Conservation (phyloP, 1,140 invertebrate species). For the Paracyclopina nana region DNA sequence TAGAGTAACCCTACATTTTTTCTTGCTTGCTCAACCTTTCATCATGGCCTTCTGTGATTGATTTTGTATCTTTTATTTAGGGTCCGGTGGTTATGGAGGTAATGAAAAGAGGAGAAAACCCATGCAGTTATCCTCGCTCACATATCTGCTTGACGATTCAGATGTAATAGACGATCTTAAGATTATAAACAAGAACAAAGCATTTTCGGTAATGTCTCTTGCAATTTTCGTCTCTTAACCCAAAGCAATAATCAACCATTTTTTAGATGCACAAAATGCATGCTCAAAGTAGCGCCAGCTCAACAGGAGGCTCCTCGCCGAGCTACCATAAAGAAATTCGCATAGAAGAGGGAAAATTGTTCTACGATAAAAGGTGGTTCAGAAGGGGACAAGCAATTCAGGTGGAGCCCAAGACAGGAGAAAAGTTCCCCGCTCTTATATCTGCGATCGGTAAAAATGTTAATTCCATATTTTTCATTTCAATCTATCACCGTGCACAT, state of each 20-base stretch:
- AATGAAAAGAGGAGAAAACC: slow-evolving; percentile 41
- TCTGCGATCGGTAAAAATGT: not conserved
- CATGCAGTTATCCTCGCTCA: slow-evolving; percentile 56
- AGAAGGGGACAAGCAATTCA: slow-evolving; percentile 17
- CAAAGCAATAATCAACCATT: slow-evolving; percentile 23
- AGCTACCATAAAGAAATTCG: slow-evolving; percentile 22
- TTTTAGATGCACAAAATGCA: not conserved
- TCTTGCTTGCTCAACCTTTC: too few relatives aligned
- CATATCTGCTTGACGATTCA: slow-evolving; percentile 64
- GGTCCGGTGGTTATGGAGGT: not conserved
- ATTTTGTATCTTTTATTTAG: too few relatives aligned
- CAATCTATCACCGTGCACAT: not conserved
- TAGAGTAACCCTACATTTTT: too few relatives aligned
- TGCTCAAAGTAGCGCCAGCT: slow-evolving; percentile 3
- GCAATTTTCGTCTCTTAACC: slow-evolving; percentile 24
- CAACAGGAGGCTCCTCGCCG: slow-evolving; percentile 2
- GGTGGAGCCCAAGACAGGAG: slow-evolving; percentile 10
- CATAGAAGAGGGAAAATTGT: slow-evolving; percentile 30
- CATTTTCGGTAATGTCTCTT: slow-evolving; percentile 2
- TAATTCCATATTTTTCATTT: not conserved
- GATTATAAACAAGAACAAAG: slow-evolving; percentile 45
- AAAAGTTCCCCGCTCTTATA: slow-evolving; percentile 7
- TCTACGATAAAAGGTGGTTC: slow-evolving; percentile 32
- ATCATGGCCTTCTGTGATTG: too few relatives aligned
- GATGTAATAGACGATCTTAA: slow-evolving; percentile 73